Base-by-base conservation (phyloP, 2,797 vertebrate genomes). In the Trematomus bernacchii region DNA sequence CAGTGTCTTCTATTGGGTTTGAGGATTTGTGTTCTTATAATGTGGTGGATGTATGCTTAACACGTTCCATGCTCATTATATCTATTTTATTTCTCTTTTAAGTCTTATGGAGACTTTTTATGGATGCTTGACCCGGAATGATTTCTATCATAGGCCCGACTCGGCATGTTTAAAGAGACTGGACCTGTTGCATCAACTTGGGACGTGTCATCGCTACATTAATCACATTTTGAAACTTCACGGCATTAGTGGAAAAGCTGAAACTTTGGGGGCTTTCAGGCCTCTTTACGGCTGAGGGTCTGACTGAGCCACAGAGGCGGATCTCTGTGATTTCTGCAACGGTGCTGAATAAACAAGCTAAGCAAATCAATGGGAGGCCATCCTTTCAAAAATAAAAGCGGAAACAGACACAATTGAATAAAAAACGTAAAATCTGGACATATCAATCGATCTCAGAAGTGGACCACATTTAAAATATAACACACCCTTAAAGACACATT, bases 341-440 rank as follows among this genome's bases (percentile, higher is more conserved):
- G 15, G 60, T 51, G 59, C 64, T 3, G 46, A 10, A 3, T 18
- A 68, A 27, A 66, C 46, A 66, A 82, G 37, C n/a, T 30, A 2
- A 6, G 9, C 12, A 10, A 0, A 66, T 7, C 4, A 4, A 44
- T 0, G 4, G 12, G 16, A 0, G 2, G 10, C 0, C 0, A 1
- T 13, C 0, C 27, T 76, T 86, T 85, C 87, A 87, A 84, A 84
- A 85, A 84, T 82, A 90, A 90, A 85, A 86, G 64, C 40, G 1
- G 12, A 3, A 46, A 5, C 14, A 0, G 30, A 3, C 1, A 1
- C 4, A 15, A 54, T 16, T 14, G 14, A 4, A 11, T 9, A 58
- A 14, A 0, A 16, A 15, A 14, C 4, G 6, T 0, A 21, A 9
- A 2, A 50, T 48, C 21, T 7, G 10, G 19, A n/a, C 11, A 30